Conservation (phyloP, 1,140 invertebrate species). For the Mya arenaria region DNA sequence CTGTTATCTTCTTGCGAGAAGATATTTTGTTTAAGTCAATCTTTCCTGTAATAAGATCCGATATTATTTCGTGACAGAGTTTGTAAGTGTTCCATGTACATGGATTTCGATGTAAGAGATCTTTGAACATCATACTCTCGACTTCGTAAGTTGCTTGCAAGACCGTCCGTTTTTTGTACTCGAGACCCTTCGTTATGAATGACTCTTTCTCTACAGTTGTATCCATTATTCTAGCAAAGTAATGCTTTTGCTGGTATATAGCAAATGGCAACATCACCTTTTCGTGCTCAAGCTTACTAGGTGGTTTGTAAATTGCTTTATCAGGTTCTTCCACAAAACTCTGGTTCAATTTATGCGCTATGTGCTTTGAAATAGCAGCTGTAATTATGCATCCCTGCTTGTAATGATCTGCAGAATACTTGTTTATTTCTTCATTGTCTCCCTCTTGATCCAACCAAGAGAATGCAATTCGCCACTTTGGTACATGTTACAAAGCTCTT, state of each 20-base stretch:
- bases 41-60: no score
- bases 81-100: neutral
- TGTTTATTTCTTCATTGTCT: neutral
- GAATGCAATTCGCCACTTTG: neutral
- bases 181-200: neutral
- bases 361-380: no score
- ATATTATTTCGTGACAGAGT: neutral
- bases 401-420: neutral
- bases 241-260: neutral
- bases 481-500: neutral
- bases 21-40: neutral
- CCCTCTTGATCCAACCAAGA: neutral
- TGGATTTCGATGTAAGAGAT: neutral
- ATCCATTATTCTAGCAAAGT: neutral
- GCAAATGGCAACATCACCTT: neutral
- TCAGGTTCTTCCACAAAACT: neutral
- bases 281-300: slow-evolving; percentile 2
- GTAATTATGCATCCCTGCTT: neutral
- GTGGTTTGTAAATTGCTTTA: neutral
- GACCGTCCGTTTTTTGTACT: neutral
- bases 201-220: neutral
- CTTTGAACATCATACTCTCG: neutral
- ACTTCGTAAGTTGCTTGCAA: neutral
- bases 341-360: no score
- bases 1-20: slow-evolving; percentile 1